A percentile compares a stretch with the other conserved stretches of the same genome.
phyloP scores from a whole-genome alignment of 2,888 invertebrate genomes.

The Cephus rjabovi region DNA sequence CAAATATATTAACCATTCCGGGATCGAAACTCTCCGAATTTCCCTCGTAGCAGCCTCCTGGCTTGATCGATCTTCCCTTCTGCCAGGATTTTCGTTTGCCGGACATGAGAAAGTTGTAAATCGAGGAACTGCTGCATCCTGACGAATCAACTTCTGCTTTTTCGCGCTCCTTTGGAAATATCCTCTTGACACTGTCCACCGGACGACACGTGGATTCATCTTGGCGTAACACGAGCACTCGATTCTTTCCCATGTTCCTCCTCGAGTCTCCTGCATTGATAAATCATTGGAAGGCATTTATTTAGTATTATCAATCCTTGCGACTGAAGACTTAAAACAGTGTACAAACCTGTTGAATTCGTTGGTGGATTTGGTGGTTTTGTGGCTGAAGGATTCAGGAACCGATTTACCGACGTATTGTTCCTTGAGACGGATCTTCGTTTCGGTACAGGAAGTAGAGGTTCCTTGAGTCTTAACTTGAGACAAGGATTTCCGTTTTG shows the following conservation, averaged over 20 bases:
- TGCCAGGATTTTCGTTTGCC: neutral
- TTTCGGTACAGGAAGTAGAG: neutral
- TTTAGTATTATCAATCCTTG: neutral
- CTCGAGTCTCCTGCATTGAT: neutral
- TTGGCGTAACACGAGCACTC: neutral
- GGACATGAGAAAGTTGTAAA: constrained; percentile 28
- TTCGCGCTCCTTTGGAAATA: neutral
- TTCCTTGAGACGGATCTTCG: neutral
- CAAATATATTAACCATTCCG: neutral
- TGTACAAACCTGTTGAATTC: neutral
- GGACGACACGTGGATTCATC: neutral
- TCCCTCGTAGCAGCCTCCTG: neutral
- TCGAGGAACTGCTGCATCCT: constrained; percentile 21
- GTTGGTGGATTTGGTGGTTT: neutral
- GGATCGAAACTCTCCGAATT: neutral
- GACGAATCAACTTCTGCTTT: neutral
- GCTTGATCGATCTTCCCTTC: neutral
- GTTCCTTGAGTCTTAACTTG: constrained; percentile 24
- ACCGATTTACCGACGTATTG: neutral
- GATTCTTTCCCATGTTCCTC: neutral
- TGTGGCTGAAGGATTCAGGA: neutral
- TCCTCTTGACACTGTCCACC: neutral
- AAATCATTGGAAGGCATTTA: neutral
- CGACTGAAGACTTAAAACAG: neutral
- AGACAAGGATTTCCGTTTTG: constrained; percentile 28